These are phyloP conservation scores for Pangasius djambal DNA, from an alignment of 2,797 vertebrate species.

Conservation along the genomic window DNA sequence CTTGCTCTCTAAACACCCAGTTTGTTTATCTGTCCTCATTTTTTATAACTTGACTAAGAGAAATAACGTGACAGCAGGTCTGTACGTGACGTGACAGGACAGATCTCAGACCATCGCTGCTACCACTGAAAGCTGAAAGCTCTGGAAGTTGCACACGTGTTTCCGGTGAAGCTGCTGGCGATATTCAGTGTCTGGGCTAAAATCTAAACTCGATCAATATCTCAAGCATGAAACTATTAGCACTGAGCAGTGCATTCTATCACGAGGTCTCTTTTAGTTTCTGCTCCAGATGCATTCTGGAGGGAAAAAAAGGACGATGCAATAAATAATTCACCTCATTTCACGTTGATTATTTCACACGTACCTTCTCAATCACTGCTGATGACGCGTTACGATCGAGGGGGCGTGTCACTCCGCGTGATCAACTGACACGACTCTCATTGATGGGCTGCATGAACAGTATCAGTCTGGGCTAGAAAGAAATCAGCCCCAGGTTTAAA, in stretches of 20 bases:
- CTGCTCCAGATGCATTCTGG: background rate
- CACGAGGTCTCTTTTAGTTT: background rate
- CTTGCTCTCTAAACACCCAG: background rate
- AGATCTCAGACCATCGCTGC: background rate
- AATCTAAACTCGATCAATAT: background rate
- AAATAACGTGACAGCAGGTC: background rate
- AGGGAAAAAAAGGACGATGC: background rate
- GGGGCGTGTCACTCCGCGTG: background rate
- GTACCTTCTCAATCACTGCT: background rate
- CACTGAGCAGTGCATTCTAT: background rate
- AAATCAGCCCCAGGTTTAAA: background rate
- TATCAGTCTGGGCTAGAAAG: slow-evolving; percentile 1
- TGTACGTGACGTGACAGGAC: background rate
- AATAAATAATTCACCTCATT: background rate
- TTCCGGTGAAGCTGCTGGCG: background rate
- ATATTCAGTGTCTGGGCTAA: background rate
- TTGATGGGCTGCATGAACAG: background rate
- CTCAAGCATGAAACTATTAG: background rate
- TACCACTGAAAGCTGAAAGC: background rate
- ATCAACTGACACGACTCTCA: background rate
- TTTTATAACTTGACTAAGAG: background rate
- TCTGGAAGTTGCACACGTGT: background rate
- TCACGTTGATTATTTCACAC: background rate
- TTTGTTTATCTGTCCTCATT: background rate
- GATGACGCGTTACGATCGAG: background rate